Evolutionary conservation across 2,113 vertebrate genomes (phyloP), one percentile per base, ranked within the genome.

Genomic region (Channa maculata): DNA sequence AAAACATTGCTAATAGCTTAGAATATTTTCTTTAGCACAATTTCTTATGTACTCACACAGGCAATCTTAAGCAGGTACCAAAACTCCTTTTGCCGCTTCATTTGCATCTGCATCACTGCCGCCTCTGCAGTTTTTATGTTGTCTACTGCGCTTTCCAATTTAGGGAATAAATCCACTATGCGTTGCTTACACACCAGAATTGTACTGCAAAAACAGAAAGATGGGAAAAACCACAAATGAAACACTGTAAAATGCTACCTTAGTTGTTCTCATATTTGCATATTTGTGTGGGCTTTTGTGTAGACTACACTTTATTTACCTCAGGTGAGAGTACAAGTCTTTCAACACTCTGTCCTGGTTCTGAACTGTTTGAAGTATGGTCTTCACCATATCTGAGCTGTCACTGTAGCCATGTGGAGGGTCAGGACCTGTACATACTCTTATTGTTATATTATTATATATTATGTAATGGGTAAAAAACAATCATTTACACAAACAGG

Each of bases 61-160:
- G 96, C 97, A 74, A 99, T 97, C 94, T 97, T 99, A 77, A 99
- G 94, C 65, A 99, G 94, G 86, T 97, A 97, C 97, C 98, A 99
- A 81, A 98, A 98, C 89, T 99, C 97, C 72, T 96, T 95, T 90
- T 99, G 98, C 68, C 98, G 95, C 86, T 98, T 98, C 53, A 95
- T 95, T 83, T 99, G 98, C 96, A 98, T 98, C 86, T 98, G 96
- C 96, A 98, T 97, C 77, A 99, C 95, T 1, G 94, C 95, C 67
- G 85, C 93, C 88, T 98, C 97, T 63, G 97, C 95, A 73, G 96
- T 95, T 92, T 96, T 98, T 87, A 99, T 98, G 88, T 93, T 95
- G 79, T 96, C 96, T 6, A 98, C 90, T 7, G 96, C 96, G 79
- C 92, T 92, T 88, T 99, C 97, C 60, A 99, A 94, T 83, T 97